Evolutionary conservation across 64 coral and sea anemone species (phyloP).

Genomic region (Cladopsammia gracilis): DNA sequence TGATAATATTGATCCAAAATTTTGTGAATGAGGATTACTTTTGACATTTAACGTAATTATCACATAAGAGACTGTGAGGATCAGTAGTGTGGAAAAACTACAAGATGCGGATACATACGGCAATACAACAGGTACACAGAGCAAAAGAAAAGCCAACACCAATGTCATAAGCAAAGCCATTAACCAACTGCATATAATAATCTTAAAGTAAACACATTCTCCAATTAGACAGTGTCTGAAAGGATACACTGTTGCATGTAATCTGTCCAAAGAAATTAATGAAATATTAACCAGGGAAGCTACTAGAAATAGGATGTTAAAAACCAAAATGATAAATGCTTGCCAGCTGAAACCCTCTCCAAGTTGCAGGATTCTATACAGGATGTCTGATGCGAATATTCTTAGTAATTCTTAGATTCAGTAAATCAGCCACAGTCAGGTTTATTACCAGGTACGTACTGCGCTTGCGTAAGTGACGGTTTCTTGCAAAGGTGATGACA

Average conservation of each 20-base stretch:
- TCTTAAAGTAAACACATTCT: neutral
- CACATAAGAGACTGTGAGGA: neutral
- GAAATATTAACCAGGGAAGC: neutral
- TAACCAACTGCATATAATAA: neutral
- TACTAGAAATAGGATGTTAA: neutral
- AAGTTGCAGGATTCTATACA: neutral
- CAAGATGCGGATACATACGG: neutral
- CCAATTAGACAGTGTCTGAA: neutral
- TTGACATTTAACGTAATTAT: neutral
- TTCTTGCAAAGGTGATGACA: neutral
- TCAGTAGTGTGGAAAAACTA: neutral
- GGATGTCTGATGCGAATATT: neutral
- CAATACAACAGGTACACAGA: neutral
- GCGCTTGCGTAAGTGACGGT: slow-evolving; percentile 7
- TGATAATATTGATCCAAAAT: too few relatives aligned
- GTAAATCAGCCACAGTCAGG: neutral
- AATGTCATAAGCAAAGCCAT: neutral
- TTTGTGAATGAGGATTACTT: neutral
- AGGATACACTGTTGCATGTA: neutral
- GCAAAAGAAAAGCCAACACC: neutral
- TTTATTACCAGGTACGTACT: slow-evolving; percentile 13
- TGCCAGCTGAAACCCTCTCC: neutral
- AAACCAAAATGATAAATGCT: neutral
- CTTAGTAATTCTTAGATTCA: neutral
- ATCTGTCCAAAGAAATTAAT: neutral